Percentiles rank a stretch among this genome's conserved stretches.
Evolutionary conservation across 2,888 invertebrate genomes (phyloP).

Genomic region (Clanis bilineata): DNA sequence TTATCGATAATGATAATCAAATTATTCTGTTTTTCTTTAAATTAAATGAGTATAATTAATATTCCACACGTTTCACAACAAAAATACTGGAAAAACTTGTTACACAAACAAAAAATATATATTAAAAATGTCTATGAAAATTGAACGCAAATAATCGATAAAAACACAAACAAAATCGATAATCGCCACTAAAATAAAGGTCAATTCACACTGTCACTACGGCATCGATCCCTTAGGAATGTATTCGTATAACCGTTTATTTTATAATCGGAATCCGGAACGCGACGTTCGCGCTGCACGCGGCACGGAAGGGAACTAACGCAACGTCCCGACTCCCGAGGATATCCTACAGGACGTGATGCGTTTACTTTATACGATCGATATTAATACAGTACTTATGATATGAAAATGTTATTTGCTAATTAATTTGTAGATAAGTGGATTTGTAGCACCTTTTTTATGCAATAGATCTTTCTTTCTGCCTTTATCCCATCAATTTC

Average conservation of each 20-base stretch:
- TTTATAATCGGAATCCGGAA: slow-evolving; percentile 56
- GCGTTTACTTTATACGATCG: slow-evolving; percentile 71
- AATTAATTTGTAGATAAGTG: not conserved
- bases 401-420: slow-evolving; percentile 61
- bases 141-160: not conserved
- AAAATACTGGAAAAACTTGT: not conserved
- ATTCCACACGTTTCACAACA: not conserved
- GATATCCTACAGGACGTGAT: slow-evolving; percentile 76
- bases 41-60: not conserved
- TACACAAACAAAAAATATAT: not conserved
- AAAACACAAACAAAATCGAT: not conserved
- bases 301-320: slow-evolving; percentile 74
- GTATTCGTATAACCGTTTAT: slow-evolving; percentile 44
- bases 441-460: too few species aligned
- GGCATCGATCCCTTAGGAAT: slow-evolving; percentile 36
- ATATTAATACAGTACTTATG: slow-evolving; percentile 79
- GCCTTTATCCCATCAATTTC: too few species aligned
- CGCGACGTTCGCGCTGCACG: slow-evolving; percentile 67
- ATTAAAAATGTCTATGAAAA: not conserved
- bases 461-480: too few species aligned
- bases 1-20: too few species aligned
- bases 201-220: slow-evolving; percentile 41
- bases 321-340: slow-evolving; percentile 61
- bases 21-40: too few species aligned
- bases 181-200: slow-evolving; percentile 28